Evolutionary conservation across 2,888 invertebrate genomes (phyloP), one percentile per base, ranked within the genome.

Genomic region (Encarsia formosa): DNA sequence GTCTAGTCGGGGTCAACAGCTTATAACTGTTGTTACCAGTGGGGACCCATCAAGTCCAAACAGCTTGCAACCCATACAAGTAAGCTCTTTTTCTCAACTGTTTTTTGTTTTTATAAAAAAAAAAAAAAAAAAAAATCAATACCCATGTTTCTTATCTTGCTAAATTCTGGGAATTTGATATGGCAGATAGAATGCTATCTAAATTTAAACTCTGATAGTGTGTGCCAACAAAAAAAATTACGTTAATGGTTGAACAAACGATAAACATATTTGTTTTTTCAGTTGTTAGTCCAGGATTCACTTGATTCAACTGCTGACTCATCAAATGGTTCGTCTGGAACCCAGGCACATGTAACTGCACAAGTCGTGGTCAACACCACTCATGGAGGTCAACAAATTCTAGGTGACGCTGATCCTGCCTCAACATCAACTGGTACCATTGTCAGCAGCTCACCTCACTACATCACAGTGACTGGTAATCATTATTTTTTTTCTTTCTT

Each of bases 391-490:
- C 77, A 78, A 56, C 78, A 77, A 58, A 67, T 74, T 31, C 77
- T 79, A 35, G 71, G 73, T 23, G 71, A 73, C 52, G 76, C 78
- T 61, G 79, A 79, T 64, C 70, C 76, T 48, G 78, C 78, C 56
- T 76, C 78, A n/a, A 74, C 78, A 32, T 75, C 77, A 20, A 60
- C 75, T 26, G 72, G 73, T n/a, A 69, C 74, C n/a, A 73, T 75
- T 38, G 73, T 74, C 51, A 68, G 68, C 54, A 72, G 70, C 31
- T 72, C 80, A 13, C 80, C 80, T 29, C 82, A 82, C 56, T 87
- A 84, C 73, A 87, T 87, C 61, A 84, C 86, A 31, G 87, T 87
- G 24, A 83, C 86, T 65, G 86, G 86, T 85, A 73, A 13, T 18
- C 37, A 26, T 26, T 8, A 26, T 26, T 5, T 26, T 26, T 26